These are phyloP conservation scores for Chaunax sp. DNA, from an alignment of 2,797 vertebrate genomes.

Conservation along the genomic window DNA sequence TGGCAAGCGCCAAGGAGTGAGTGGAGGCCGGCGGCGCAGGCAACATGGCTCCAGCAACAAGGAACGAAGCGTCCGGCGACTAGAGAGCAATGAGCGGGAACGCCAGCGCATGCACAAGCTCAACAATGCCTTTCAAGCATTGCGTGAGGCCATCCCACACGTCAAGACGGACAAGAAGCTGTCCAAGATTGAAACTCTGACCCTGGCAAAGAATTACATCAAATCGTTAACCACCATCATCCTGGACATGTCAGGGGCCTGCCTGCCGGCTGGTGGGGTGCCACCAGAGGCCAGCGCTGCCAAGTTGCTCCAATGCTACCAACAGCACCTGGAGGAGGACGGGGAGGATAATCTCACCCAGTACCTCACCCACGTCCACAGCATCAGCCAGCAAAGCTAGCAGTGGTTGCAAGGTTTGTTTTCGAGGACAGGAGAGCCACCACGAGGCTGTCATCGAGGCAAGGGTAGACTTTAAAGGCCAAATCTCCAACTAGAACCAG, in stretches of 20 bases:
- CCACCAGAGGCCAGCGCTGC: constrained; percentile 75
- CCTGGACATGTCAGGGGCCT: constrained; percentile 91
- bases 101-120: constrained; percentile 99
- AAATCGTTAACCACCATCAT: constrained; percentile 95
- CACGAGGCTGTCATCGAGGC: constrained; percentile 5
- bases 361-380: constrained; percentile 88
- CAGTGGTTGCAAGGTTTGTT: constrained; percentile 20
- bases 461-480: constrained; percentile 3
- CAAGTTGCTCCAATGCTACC: constrained; percentile 90
- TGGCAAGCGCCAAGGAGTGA: constrained; percentile 50
- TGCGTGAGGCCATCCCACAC: constrained; percentile 95
- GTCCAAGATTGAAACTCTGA: constrained; percentile 98
- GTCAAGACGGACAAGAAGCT: constrained; percentile 95
- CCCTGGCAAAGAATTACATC: constrained; percentile 98
- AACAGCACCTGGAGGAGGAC: constrained; percentile 86
- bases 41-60: constrained; percentile 81
- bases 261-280: constrained; percentile 81
- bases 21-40: constrained; percentile 70
- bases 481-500: constrained; percentile 10
- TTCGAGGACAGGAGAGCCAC: constrained; percentile 8
- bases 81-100: constrained; percentile 97
- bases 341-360: constrained; percentile 87
- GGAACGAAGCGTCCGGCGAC: constrained; percentile 87
- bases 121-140: constrained; percentile 96
- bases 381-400: constrained; percentile 86